Evolutionary conservation across 2,888 invertebrate genomes (phyloP).

Genomic region (Troides helena): DNA sequence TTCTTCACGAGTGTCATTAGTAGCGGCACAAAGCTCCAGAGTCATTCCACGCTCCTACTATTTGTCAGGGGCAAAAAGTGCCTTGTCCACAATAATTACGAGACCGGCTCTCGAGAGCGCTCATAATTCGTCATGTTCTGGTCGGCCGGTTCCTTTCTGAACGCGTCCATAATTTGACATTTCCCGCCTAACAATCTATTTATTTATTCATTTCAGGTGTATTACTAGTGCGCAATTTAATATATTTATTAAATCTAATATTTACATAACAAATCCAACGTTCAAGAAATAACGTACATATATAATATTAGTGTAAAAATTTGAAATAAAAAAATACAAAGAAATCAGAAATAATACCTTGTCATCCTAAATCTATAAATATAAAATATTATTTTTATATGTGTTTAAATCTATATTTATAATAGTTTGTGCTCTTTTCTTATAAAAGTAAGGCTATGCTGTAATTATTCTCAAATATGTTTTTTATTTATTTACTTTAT

Average conservation of each 20-base stretch:
- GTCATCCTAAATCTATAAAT: too few species aligned
- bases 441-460: too few species aligned
- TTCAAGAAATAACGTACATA: too few species aligned
- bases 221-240: background rate
- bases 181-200: slow-evolving; percentile 64
- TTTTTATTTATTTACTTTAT: too few species aligned
- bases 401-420: too few species aligned
- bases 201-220: background rate
- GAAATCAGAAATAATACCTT: too few species aligned
- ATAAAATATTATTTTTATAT: too few species aligned
- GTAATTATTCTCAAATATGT: too few species aligned
- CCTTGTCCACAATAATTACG: slow-evolving; percentile 80
- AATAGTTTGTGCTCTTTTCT: too few species aligned
- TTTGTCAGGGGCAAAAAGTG: slow-evolving; percentile 79
- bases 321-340: background rate
- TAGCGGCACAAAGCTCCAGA: slow-evolving; percentile 73
- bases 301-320: too few species aligned
- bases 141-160: slow-evolving; percentile 72
- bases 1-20: slow-evolving; percentile 74
- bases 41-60: slow-evolving; percentile 76
- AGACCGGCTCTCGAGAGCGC: slow-evolving; percentile 74
- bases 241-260: too few species aligned
- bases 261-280: too few species aligned
- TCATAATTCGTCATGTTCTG: slow-evolving; percentile 80
- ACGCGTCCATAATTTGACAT: slow-evolving; percentile 76